Percentiles rank a stretch among this genome's conserved stretches.
Evolutionary conservation across 1,140 invertebrate species (phyloP).

Genomic region (Hetaerina americana): DNA sequence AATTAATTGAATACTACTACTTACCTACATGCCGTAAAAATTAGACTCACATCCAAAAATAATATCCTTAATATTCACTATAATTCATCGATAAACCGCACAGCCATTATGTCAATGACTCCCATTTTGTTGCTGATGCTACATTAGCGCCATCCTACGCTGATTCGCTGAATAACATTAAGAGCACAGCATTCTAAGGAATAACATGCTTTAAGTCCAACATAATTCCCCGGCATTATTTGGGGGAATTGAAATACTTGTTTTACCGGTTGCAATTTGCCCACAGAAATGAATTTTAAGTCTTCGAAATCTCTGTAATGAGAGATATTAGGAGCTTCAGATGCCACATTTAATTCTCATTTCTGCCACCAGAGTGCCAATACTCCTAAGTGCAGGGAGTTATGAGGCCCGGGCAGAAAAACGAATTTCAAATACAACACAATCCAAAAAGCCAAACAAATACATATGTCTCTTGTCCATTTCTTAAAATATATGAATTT

Average conservation of each 20-base stretch:
- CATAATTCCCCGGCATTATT: no score
- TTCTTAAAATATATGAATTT: neutral
- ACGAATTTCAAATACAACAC: slow-evolving; percentile 7
- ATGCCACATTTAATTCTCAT: slow-evolving; percentile 7
- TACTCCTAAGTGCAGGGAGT: neutral
- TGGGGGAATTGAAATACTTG: no score
- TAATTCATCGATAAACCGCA: slow-evolving; percentile 12
- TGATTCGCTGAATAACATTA: slow-evolving; percentile 1
- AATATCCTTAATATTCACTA: neutral
- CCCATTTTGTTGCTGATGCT: slow-evolving; percentile 14
- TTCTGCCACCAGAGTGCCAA: slow-evolving; percentile 11
- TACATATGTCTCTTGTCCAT: neutral
- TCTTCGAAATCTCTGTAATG: no score
- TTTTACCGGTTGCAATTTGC: no score
- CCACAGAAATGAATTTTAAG: no score
- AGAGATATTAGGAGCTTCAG: neutral
- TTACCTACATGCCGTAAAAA: neutral
- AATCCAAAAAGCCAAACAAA: neutral
- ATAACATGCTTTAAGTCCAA: neutral
- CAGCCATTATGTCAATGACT: slow-evolving; percentile 18
- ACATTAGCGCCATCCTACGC: slow-evolving; percentile 9
- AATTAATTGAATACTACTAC: no score
- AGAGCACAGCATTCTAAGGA: neutral
- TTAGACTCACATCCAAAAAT: neutral
- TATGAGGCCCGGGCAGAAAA: neutral